These are phyloP conservation scores for Cacoxenus indagator DNA, from an alignment of 2,888 invertebrate species.

Conservation along the genomic window DNA sequence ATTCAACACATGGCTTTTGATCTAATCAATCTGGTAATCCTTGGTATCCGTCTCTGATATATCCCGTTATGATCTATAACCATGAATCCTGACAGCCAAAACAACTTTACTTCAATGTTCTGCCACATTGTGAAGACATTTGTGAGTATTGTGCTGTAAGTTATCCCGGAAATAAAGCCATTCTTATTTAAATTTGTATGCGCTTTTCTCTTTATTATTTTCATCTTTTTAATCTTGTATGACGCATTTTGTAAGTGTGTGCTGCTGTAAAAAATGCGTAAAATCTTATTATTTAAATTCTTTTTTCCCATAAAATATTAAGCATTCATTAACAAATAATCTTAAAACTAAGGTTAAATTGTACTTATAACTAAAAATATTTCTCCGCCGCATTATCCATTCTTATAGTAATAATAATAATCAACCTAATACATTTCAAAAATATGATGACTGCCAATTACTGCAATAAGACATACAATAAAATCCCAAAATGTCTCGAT, in stretches of 20 bases:
- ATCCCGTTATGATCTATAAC: no score
- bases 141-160: constrained; percentile 32
- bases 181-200: not conserved
- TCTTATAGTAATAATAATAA: not conserved
- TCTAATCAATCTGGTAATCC: no score
- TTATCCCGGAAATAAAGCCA: not conserved
- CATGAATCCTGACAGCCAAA: no score
- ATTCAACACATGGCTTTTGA: no score
- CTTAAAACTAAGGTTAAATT: not conserved
- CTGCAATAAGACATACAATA: not conserved
- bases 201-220: not conserved
- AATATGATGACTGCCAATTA: no score
- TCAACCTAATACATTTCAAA: no score
- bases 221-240: constrained; percentile 33
- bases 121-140: no score
- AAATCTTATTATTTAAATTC: constrained; percentile 2
- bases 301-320: not conserved
- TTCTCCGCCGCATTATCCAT: not conserved
- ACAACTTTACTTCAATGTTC: no score
- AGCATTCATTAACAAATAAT: not conserved
- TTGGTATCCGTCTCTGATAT: no score
- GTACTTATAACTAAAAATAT: constrained; percentile 3
- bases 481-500: not conserved
- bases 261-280: constrained; percentile 10
- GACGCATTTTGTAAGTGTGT: constrained; percentile 36